These are phyloP conservation scores for Garra rufa DNA, from an alignment of 2,113 vertebrate species.

Conservation along the genomic window DNA sequence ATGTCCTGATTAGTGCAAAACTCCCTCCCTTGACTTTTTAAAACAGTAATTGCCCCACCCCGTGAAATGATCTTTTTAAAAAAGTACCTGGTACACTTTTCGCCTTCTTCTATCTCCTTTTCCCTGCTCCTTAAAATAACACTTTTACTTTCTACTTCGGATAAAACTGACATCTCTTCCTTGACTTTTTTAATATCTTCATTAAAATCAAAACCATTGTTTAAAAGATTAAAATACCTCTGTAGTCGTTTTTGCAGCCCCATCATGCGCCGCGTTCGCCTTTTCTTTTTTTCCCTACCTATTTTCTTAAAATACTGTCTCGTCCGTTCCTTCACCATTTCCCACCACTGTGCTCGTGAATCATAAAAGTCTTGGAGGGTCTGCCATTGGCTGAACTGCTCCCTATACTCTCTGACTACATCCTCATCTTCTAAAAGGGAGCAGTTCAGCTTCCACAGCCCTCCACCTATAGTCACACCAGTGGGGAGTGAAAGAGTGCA, in stretches of 20 bases:
- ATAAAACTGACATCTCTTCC: slow-evolving; percentile 9
- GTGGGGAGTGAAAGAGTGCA: slow-evolving; percentile 24
- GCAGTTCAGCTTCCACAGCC: slow-evolving; percentile 51
- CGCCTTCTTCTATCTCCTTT: slow-evolving; percentile 22
- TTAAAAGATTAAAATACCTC: slow-evolving; percentile 23
- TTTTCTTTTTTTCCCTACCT: background rate
- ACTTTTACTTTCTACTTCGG: slow-evolving; percentile 4
- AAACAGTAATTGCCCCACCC: background rate
- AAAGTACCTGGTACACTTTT: slow-evolving; percentile 34
- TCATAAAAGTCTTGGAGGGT: slow-evolving; percentile 22
- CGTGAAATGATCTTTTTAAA: slow-evolving; percentile 22
- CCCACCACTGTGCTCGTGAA: slow-evolving; percentile 36
- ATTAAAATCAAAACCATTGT: slow-evolving; percentile 13
- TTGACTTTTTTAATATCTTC: slow-evolving; percentile 10
- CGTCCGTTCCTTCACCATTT: slow-evolving; percentile 7
- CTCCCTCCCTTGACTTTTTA: background rate
- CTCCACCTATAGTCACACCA: background rate
- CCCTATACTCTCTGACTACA: background rate
- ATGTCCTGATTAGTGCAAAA: background rate
- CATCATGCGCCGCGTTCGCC: background rate
- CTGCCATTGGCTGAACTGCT: slow-evolving; percentile 34
- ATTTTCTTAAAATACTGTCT: background rate
- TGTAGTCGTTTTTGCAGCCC: slow-evolving; percentile 48
- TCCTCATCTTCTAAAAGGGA: slow-evolving; percentile 14
- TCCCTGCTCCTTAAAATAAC: slow-evolving; percentile 28